These are phyloP conservation scores for Subacronicta megacephala DNA, from an alignment of 2,888 invertebrate species.

Conservation along the genomic window DNA sequence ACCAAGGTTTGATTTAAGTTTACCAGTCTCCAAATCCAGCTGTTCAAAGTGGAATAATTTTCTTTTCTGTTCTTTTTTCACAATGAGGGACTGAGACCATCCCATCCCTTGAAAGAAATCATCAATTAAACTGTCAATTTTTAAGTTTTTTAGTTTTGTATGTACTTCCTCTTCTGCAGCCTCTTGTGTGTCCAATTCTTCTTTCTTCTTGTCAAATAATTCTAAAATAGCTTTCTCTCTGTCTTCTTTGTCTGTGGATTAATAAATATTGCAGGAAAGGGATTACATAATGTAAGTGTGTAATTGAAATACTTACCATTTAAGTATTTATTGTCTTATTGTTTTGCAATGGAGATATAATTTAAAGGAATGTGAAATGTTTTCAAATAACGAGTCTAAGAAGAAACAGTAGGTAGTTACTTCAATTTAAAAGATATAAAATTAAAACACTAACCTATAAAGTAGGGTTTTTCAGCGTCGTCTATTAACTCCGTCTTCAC, in stretches of 20 bases:
- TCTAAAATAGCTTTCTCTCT: slow-evolving; percentile 70
- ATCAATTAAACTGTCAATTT: slow-evolving; percentile 76
- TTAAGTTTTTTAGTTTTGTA: slow-evolving; percentile 73
- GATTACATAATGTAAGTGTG: neutral
- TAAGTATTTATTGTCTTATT: too few species aligned
- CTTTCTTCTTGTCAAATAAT: slow-evolving; percentile 76
- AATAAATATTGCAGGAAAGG: neutral
- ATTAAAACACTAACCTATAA: slow-evolving; percentile 76
- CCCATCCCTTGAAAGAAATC: slow-evolving; percentile 82
- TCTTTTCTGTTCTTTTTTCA: slow-evolving; percentile 70
- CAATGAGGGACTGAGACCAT: slow-evolving; percentile 74
- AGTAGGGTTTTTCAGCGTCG: slow-evolving; percentile 73
- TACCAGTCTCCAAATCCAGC: slow-evolving; percentile 77
- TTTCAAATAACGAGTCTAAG: too few species aligned
- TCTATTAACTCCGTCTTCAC: slow-evolving; percentile 71
- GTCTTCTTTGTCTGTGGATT: slow-evolving; percentile 74
- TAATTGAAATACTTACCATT: too few species aligned
- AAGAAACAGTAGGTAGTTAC: too few species aligned
- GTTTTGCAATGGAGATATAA: too few species aligned
- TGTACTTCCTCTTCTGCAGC: slow-evolving; percentile 72
- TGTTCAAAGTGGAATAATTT: slow-evolving; percentile 79
- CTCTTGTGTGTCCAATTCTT: slow-evolving; percentile 72
- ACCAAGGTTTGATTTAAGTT: slow-evolving; percentile 80
- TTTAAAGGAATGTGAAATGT: too few species aligned
- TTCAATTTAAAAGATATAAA: too few species aligned